Evolutionary conservation across 2,113 vertebrate genomes (phyloP), one percentile per base, ranked within the genome.

Genomic region (Notarius quadriscutis): DNA sequence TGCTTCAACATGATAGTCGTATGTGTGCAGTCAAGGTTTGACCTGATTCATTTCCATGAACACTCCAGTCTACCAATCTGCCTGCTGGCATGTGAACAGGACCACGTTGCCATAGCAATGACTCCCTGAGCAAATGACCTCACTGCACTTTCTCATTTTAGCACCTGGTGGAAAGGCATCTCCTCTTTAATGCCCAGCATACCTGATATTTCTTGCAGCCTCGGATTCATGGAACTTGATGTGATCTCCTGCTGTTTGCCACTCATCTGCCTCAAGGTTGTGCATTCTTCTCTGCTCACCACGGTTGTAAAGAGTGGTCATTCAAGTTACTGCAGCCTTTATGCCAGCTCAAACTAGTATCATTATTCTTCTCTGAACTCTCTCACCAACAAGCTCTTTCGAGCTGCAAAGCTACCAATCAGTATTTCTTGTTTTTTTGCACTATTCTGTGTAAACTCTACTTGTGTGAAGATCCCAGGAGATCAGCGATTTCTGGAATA

Each of bases 91-190:
- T 74, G 74, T 12, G 25, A 72, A 74, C 60, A 67, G 81, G 72
- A 14, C 55, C 27, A 22, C 11, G 89, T 91, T 89, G 82, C 89
- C 87, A 90, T 90, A 82, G 88, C 53, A 65, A 91, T 86, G 48
- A 27, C 65, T 67, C 30, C 69, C 81, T 75, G 87, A 83, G 87
- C 81, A 87, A 67, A 86, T 84, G 86, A 86, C 87, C 87, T 85
- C 57, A 83, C 50, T 72, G 62, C 77, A 87, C 72, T 84, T 84
- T 91, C 86, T 81, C 62, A 71, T 87, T 88, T 88, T 84, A 88
- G 85, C 58, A 53, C 72, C 63, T 82, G 53, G 60, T 83, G 55
- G 81, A 83, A 90, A 78, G 71, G 41, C 51, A 85, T 83, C 69
- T 89, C 83, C 83, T 53, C 86, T 78, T 55, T 72, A 81, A 86